Base-by-base conservation (phyloP, 30 jellyfish, hydroid and myxozoan genomes). In the Haliclystus octoradiatus region DNA sequence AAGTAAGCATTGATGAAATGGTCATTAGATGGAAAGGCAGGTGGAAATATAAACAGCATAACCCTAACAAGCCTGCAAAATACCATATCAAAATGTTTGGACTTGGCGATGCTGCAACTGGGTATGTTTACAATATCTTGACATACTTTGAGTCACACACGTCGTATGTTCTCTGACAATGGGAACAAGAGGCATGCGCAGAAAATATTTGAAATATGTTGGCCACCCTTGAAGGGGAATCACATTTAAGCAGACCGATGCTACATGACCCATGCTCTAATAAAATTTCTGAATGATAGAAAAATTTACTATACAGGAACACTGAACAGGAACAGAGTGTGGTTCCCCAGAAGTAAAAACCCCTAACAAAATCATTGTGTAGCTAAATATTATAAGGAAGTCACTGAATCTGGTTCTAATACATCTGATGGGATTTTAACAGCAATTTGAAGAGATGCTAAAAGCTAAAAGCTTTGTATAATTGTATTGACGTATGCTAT, bases 1-100 rank as follows among this genome's bases (percentile, higher is more conserved):
- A 75, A 33, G 60, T 75, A 1, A 34, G 74, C 0, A 66, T 75
- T n/a, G 85, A 75, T 68, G 85, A 65, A 65, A 75, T 75, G 79
- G 79, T 75, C 0, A 26, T 75, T 5, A 65, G 66, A 33, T 75
- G 64, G 2, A 65, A 75, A 52, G 88, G 84, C 1, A n/a, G 85
- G 32, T 75, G 81, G 65, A 75, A 75, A 46, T 26, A 0, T 32
- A 66, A 75, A 50, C 78, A 34, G 65, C 66, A 75, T 40, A 75
- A 75, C 49, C 88, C 85, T 0, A 64, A 28, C 28, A 75, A 75
- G 51, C 88, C 88, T 0, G 53, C 61, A 12, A 75, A 65, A 3
- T 75, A 75, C 47, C 88, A 75, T 33, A 66, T 64, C 33, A 72
- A 72, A 60, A 61, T 31, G 2, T 72, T 25, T 61, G 83, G 72